phyloP scores from a whole-genome alignment of 2,797 vertebrate species.

The Steatocranus sp. region DNA sequence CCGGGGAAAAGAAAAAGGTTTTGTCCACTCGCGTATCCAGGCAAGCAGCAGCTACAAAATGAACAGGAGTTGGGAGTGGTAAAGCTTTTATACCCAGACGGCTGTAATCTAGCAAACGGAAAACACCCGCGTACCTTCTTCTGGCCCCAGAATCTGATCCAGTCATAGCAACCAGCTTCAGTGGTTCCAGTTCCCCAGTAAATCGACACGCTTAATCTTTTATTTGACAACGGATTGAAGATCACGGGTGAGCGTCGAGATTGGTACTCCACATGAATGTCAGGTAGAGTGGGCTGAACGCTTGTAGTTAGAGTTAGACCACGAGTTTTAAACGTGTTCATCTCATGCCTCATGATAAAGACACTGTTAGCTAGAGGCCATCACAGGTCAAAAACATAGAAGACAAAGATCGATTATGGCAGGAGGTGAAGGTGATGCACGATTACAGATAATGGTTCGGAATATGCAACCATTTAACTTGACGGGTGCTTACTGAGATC shows the following conservation, averaged over 20 bases:
- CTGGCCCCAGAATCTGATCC: neutral
- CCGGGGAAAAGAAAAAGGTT: neutral
- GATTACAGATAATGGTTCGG: neutral
- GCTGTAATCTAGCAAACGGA: constrained; percentile 38
- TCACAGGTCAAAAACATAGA: neutral
- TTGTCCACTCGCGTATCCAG: neutral
- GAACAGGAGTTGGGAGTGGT: neutral
- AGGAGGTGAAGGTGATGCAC: neutral
- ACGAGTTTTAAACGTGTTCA: neutral
- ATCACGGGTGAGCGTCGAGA: constrained; percentile 23
- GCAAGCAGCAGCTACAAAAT: neutral
- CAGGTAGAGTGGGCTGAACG: neutral
- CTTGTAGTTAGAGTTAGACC: neutral
- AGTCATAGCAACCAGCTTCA: neutral
- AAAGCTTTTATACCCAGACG: neutral
- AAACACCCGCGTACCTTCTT: constrained; percentile 37
- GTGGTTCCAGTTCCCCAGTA: neutral
- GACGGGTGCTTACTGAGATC: neutral
- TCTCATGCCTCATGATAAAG: neutral
- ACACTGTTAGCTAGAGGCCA: neutral
- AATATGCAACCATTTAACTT: neutral
- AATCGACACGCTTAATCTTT: neutral
- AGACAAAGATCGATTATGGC: neutral
- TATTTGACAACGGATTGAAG: neutral
- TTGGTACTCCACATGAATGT: neutral